Evolutionary conservation across 2,888 invertebrate genomes (phyloP).

Genomic region (Tigriopus californicus): DNA sequence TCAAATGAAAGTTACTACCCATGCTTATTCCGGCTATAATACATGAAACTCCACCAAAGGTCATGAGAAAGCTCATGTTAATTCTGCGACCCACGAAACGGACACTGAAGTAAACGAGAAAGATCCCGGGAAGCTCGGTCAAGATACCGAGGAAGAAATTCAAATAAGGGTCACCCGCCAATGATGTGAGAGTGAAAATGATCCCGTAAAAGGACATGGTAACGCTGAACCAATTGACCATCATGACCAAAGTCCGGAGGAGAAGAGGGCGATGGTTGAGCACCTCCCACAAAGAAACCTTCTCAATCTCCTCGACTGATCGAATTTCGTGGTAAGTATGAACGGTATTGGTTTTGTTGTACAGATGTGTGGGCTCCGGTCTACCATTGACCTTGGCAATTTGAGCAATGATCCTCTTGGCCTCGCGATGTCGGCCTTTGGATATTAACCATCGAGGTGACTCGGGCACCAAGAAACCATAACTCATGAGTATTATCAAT

Average conservation of each 20-base stretch:
- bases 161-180: constrained; percentile 11
- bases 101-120: constrained; percentile 43
- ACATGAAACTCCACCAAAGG: constrained; percentile 7
- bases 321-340: too few species aligned
- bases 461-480: not conserved
- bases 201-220: constrained; percentile 16
- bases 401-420: not conserved
- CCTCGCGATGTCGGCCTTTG: not conserved
- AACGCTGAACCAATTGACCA: constrained; percentile 15
- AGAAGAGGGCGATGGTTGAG: constrained; percentile 3
- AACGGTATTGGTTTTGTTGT: too few species aligned
- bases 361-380: not conserved
- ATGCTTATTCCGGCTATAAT: constrained; percentile 9
- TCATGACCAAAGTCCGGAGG: not conserved
- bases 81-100: constrained; percentile 45
- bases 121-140: constrained; percentile 35
- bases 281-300: not conserved
- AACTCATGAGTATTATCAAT: not conserved
- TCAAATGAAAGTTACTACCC: constrained; percentile 21
- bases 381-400: not conserved
- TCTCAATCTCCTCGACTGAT: not conserved
- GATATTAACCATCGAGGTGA: constrained; percentile 4
- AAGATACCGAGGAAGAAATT: constrained; percentile 19
- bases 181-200: constrained; percentile 7
- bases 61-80: constrained; percentile 34